Evolutionary conservation across 1,140 invertebrate genomes (phyloP).

Genomic region (Venustaconcha ellipsiformis): DNA sequence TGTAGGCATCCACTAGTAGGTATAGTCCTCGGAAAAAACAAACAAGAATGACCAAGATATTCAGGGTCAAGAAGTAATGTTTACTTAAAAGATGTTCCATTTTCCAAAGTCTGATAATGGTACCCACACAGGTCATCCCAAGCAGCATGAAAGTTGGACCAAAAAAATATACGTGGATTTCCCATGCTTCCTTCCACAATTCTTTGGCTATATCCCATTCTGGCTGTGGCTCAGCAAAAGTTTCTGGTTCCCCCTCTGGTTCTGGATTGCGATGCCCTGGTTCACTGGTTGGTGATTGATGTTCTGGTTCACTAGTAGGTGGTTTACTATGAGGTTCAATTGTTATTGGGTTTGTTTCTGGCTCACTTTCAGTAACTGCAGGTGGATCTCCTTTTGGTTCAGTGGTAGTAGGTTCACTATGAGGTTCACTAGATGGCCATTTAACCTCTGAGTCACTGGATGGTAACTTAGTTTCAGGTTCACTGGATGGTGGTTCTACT

Average conservation of each 20-base stretch:
- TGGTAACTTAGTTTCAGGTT: no score
- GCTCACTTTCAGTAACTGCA: not conserved
- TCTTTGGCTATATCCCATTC: constrained; percentile 57
- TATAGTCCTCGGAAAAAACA: constrained; percentile 86
- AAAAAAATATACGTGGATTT: constrained; percentile 87
- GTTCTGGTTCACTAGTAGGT: constrained; percentile 1
- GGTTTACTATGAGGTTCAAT: constrained; percentile 3
- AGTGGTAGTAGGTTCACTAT: no score
- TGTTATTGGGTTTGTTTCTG: not conserved
- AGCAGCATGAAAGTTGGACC: constrained; percentile 85
- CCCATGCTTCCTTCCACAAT: constrained; percentile 82
- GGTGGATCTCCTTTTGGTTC: not conserved
- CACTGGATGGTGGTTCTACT: no score
- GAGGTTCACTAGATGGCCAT: no score
- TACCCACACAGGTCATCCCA: constrained; percentile 80
- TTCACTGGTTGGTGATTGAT: constrained; percentile 7
- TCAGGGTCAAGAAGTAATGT: constrained; percentile 86
- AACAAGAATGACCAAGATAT: constrained; percentile 84
- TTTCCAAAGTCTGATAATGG: constrained; percentile 54
- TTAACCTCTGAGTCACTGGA: no score
- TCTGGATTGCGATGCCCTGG: not conserved
- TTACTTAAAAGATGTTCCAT: constrained; percentile 53
- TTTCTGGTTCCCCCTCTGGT: constrained; percentile 11
- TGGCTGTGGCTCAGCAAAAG: constrained; percentile 43
- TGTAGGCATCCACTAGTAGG: constrained; percentile 90